Percentiles rank a stretch among this genome's conserved stretches.
These are phyloP conservation scores for Oreamnos americanus DNA, from an alignment of 2,113 vertebrate genomes.

Conservation along the genomic window DNA sequence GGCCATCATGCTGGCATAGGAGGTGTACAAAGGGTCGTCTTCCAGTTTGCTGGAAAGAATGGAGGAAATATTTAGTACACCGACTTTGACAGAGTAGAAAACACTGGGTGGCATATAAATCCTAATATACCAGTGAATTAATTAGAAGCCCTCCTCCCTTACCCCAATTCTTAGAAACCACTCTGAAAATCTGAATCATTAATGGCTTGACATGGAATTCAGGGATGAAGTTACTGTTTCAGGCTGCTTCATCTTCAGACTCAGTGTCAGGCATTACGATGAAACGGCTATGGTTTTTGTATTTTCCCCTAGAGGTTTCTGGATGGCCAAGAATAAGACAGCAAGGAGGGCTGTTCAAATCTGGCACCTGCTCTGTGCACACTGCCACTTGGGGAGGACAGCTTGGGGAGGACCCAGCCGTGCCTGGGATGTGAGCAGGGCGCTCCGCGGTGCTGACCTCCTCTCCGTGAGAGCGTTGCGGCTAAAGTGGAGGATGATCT, in stretches of 20 bases:
- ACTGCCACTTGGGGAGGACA: background rate
- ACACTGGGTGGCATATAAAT: background rate
- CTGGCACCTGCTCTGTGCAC: background rate
- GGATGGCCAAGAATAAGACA: background rate
- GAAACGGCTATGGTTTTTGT: background rate
- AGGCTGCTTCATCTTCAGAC: background rate
- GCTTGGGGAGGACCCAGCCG: accelerated
- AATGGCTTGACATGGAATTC: background rate
- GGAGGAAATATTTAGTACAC: slow-evolving; percentile 54
- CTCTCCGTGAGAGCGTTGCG: slow-evolving; percentile 94
- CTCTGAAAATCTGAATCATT: background rate
- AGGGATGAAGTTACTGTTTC: background rate
- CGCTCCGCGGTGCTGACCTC: slow-evolving; percentile 82
- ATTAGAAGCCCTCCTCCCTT: background rate
- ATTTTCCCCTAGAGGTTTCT: background rate
- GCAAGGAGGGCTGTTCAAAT: background rate
- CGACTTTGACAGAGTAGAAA: background rate
- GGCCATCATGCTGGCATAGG: slow-evolving; percentile 99
- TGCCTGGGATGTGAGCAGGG: background rate
- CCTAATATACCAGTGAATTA: background rate
- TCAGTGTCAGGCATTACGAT: background rate
- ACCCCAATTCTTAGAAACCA: background rate
- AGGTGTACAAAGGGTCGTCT: slow-evolving; percentile 94
- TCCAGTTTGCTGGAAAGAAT: slow-evolving; percentile 88
- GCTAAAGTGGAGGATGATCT: slow-evolving; percentile 98